These are phyloP conservation scores for Dendrocopos noguchii DNA, from an alignment of 2,113 vertebrate species.

Conservation along the genomic window DNA sequence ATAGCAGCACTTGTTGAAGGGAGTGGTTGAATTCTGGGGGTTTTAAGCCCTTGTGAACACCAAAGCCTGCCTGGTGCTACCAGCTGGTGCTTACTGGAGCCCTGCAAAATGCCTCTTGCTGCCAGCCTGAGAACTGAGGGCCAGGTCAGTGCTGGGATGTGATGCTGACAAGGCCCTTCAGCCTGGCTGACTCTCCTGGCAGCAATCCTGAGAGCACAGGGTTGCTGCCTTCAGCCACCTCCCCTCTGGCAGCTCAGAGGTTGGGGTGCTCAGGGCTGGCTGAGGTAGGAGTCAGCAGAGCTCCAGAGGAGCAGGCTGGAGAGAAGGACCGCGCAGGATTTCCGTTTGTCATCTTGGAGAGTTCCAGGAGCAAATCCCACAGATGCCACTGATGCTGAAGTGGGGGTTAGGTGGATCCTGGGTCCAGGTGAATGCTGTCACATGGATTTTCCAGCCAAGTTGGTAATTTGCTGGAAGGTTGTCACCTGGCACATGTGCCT, in stretches of 20 bases:
- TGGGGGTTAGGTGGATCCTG: too few species aligned
- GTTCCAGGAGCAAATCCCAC: background rate
- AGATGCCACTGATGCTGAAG: too few species aligned
- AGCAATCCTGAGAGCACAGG: background rate
- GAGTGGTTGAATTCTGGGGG: background rate
- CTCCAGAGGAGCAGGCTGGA: background rate
- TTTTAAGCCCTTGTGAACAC: background rate
- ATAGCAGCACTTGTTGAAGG: background rate
- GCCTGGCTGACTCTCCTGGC: background rate
- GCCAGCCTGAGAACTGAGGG: background rate
- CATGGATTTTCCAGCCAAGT: background rate
- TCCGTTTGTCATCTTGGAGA: background rate
- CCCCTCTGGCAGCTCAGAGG: background rate
- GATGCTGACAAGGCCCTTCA: background rate
- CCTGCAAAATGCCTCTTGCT: background rate
- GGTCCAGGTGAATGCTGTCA: background rate
- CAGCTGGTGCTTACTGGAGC: background rate
- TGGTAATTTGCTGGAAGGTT: background rate
- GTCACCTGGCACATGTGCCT: background rate
- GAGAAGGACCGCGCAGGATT: too few species aligned
- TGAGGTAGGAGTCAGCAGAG: background rate
- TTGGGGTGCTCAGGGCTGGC: too few species aligned
- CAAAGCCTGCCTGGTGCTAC: too few species aligned
- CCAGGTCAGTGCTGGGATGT: rapidly evolving
- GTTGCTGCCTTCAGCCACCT: background rate